Conservation (phyloP, 2,888 invertebrate species). For the Notodonta ziczac region DNA sequence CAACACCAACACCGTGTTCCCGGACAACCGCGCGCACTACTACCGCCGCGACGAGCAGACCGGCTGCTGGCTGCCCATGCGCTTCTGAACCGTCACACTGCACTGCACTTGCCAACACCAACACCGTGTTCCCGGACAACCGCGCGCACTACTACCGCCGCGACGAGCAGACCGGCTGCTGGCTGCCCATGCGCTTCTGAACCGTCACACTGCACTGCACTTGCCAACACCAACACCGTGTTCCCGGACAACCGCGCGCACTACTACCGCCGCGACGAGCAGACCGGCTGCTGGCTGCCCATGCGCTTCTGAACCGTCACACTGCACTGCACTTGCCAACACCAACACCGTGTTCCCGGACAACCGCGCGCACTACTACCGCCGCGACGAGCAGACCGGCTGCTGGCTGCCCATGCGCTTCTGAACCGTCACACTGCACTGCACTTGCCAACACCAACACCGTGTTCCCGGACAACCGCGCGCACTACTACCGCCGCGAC, state of each 20-base stretch:
- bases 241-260: slow-evolving; percentile 96
- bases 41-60: slow-evolving; percentile 94
- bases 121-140: slow-evolving; percentile 96
- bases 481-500: slow-evolving; percentile 95
- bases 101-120: neutral
- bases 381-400: slow-evolving; percentile 94
- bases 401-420: slow-evolving; percentile 93
- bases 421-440: slow-evolving; percentile 40
- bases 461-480: slow-evolving; percentile 96
- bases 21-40: slow-evolving; percentile 95
- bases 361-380: slow-evolving; percentile 95
- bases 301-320: slow-evolving; percentile 86
- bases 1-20: slow-evolving; percentile 89
- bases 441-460: slow-evolving; percentile 69
- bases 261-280: slow-evolving; percentile 95
- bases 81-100: slow-evolving; percentile 78
- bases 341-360: slow-evolving; percentile 93
- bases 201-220: neutral
- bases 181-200: slow-evolving; percentile 91
- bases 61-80: slow-evolving; percentile 92
- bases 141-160: slow-evolving; percentile 95
- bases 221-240: slow-evolving; percentile 84
- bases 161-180: slow-evolving; percentile 93
- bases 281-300: slow-evolving; percentile 92
- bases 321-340: neutral